Conservation (phyloP, 2,888 invertebrate genomes). For the Gastrophysa polygoni region DNA sequence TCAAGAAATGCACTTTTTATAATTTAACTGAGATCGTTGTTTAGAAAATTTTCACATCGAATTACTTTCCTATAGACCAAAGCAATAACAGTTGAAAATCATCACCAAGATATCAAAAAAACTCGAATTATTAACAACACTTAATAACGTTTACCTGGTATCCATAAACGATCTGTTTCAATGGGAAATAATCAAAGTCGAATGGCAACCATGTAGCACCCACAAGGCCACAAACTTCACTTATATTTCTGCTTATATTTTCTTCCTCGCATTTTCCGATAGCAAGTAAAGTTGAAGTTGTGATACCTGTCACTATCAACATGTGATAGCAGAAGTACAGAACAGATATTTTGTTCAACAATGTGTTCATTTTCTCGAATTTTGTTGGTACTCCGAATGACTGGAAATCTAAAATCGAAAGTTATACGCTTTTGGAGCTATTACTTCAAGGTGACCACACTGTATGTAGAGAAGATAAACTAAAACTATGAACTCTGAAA, state of each 20-base stretch:
- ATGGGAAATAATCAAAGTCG: slow-evolving; percentile 23
- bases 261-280: slow-evolving; percentile 26
- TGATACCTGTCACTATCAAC: slow-evolving; percentile 1
- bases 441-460: too few species aligned
- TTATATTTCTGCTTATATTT: slow-evolving; percentile 23
- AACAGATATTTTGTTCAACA: slow-evolving; percentile 24
- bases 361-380: slow-evolving; percentile 20
- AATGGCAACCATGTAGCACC: slow-evolving; percentile 31
- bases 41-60: too few species aligned
- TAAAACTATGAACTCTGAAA: too few species aligned
- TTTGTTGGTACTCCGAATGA: slow-evolving; percentile 26
- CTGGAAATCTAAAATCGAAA: slow-evolving; percentile 25
- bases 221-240: slow-evolving; percentile 33
- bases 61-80: too few species aligned
- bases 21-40: too few species aligned
- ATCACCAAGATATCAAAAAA: too few species aligned
- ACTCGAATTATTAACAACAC: background rate
- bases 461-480: too few species aligned
- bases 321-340: slow-evolving; percentile 21
- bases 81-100: too few species aligned
- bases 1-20: too few species aligned
- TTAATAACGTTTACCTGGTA: slow-evolving; percentile 21
- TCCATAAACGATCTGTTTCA: slow-evolving; percentile 24
- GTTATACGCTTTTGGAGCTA: too few species aligned
- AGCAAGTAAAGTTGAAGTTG: slow-evolving; percentile 12